Evolutionary conservation across 2,888 invertebrate genomes (phyloP), one percentile per base, ranked within the genome.

Genomic region (Drymonia ruficornis): DNA sequence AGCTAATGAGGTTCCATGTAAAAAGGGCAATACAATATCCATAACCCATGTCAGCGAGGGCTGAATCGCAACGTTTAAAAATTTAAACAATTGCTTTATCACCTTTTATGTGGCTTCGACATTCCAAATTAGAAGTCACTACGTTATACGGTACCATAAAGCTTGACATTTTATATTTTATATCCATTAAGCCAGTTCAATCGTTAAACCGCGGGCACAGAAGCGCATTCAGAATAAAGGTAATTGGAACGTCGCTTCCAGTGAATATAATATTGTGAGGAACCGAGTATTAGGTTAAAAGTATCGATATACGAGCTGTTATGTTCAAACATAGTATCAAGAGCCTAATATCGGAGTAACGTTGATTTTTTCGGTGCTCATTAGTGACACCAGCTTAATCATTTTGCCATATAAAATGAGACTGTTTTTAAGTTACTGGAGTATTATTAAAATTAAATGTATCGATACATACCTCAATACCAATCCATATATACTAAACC

Each of bases 221-320:
- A 45, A 45, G 45, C 45, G 45, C 45, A 45, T 47, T 47, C 47
- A 18, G 47, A 34, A 45, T 28, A 45, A 31, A 34, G 18, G 34
- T 47, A 47, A 47, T 47, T 47, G 47, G 47, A 13, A 34, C n/a
- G 31, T 34, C 47, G 47, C 18, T 18, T 47, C 18, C 34, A 47
- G 18, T 18, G 47, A 47, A 47, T 34, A 34, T 13, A 18, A 47
- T 46, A 46, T 13, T 23, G 16, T 16, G 4, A 43, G 43, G 19
- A 6, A 19, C 19, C 18, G 12, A 12, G 43, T 19, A 13, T 43
- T 19, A 19, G n/a, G 18, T 18, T 3, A 13, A 43, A 19, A 4
- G 13, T 43, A 19, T 19, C 42, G 18, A 42, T 42, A 42, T 18
- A 11, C n/a, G 11, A 9, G 12, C 5, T 11, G 9, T 31, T 9